phyloP scores from a whole-genome alignment of 1,140 invertebrate species.

The Brachionus koreanus region DNA sequence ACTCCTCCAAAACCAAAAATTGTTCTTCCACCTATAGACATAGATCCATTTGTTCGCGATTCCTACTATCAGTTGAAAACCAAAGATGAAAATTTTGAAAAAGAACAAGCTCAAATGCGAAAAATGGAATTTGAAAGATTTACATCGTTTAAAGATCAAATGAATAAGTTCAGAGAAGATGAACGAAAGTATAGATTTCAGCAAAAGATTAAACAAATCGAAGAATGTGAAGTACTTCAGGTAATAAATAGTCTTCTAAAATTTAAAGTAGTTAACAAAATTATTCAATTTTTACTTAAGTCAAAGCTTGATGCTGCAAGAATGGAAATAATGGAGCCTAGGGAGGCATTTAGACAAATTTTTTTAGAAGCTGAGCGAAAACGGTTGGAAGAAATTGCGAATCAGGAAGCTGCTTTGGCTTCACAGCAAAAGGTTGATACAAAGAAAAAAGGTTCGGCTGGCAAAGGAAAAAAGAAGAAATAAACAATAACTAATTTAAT shows the following conservation, averaged over 20 bases:
- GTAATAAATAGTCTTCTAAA: not conserved
- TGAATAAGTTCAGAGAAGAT: constrained; percentile 22
- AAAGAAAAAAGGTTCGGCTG: constrained; percentile 52
- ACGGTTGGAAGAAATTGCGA: constrained; percentile 51
- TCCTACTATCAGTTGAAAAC: not conserved
- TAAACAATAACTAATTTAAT: not conserved
- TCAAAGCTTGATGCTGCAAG: constrained; percentile 52
- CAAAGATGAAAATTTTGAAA: constrained; percentile 16
- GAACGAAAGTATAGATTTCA: constrained; percentile 31
- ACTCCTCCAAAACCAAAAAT: constrained; percentile 51
- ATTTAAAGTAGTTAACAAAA: not conserved
- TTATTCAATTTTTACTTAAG: constrained; percentile 46
- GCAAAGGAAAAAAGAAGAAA: constrained; percentile 50
- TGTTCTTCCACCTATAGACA: constrained; percentile 52
- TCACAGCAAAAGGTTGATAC: constrained; percentile 50
- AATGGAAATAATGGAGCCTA: constrained; percentile 50
- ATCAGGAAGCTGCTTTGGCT: constrained; percentile 51
- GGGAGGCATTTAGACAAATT: constrained; percentile 56
- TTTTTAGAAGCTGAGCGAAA: constrained; percentile 54
- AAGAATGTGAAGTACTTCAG: constrained; percentile 30
- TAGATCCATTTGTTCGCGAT: constrained; percentile 51
- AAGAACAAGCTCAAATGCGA: not conserved
- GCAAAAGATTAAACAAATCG: constrained; percentile 40
- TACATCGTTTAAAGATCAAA: not conserved
- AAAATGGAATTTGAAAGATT: constrained; percentile 21